A percentile compares a stretch with the other conserved stretches of the same genome.
Conservation (phyloP, 2,113 vertebrate species). For the Rostratula benghalensis region DNA sequence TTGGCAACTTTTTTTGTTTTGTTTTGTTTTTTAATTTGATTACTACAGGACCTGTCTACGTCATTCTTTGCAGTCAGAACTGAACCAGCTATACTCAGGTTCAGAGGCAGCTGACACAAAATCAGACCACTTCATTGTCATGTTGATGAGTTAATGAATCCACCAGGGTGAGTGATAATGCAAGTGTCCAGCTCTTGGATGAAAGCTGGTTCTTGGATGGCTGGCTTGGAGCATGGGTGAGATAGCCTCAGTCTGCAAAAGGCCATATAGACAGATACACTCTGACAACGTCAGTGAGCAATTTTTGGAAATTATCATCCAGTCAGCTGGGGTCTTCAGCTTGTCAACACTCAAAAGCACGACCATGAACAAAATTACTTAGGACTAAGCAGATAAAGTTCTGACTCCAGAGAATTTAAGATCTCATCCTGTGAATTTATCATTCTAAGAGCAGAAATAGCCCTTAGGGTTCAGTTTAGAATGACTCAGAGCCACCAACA, state of each 20-base stretch:
- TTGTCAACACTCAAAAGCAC: not conserved
- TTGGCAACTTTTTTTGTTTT: not conserved
- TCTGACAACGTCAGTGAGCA: slow-evolving; percentile 3
- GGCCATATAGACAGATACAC: not conserved
- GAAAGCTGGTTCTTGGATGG: not conserved
- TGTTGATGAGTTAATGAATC: not conserved
- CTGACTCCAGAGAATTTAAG: not conserved
- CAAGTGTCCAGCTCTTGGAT: not conserved
- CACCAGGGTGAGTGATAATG: not conserved
- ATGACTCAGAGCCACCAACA: not conserved
- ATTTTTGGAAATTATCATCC: not conserved
- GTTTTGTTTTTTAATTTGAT: not conserved
- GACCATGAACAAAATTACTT: not conserved
- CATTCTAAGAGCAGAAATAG: not conserved
- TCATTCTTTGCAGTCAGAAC: not conserved
- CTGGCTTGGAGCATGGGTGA: not conserved
- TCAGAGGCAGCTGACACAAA: not conserved
- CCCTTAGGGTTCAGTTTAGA: not conserved
- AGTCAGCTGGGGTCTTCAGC: not conserved
- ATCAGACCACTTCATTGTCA: not conserved
- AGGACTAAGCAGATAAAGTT: not conserved
- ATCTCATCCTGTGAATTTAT: not conserved
- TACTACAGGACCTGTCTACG: not conserved
- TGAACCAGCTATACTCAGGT: not conserved
- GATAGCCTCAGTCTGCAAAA: not conserved